Evolutionary conservation across 2,113 vertebrate species (phyloP).

Genomic region (Brachypodius melanocephalos): DNA sequence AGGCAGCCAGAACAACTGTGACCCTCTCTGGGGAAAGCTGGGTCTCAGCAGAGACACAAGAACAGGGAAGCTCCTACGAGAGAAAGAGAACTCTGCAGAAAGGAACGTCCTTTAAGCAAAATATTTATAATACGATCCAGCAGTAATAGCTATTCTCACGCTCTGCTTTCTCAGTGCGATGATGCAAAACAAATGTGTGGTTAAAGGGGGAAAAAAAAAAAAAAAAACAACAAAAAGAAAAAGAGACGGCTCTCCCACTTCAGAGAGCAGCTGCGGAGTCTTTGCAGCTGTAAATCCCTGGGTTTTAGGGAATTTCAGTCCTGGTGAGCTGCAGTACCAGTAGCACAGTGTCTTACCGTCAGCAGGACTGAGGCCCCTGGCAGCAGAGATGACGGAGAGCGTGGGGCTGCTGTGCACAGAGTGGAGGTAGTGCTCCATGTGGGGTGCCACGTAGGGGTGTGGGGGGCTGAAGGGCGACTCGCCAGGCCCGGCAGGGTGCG

Average conservation of each 20-base stretch:
- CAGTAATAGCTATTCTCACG: constrained; percentile 64
- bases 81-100: not conserved
- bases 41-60: not conserved
- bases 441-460: constrained; percentile 88
- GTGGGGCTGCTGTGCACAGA: constrained; percentile 92
- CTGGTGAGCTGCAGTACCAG: not conserved
- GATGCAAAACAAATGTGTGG: constrained; percentile 70
- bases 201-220: not conserved
- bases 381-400: constrained; percentile 93
- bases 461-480: constrained; percentile 88
- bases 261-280: constrained; percentile 15
- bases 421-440: constrained; percentile 98
- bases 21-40: not conserved
- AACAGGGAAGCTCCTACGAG: not conserved
- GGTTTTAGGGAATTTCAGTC: not conserved
- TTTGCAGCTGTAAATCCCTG: not conserved
- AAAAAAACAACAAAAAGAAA: not conserved
- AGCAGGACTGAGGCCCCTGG: constrained; percentile 90
- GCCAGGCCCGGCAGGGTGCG: constrained; percentile 78
- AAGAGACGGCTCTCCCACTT: constrained; percentile 39
- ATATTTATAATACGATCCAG: constrained; percentile 67
- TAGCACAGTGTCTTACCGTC: constrained; percentile 81
- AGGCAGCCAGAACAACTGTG: not conserved
- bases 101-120: constrained; percentile 53
- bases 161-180: constrained; percentile 55